These are phyloP conservation scores for Mus pahari DNA, from an alignment of 2,113 vertebrate species.

Conservation along the genomic window DNA sequence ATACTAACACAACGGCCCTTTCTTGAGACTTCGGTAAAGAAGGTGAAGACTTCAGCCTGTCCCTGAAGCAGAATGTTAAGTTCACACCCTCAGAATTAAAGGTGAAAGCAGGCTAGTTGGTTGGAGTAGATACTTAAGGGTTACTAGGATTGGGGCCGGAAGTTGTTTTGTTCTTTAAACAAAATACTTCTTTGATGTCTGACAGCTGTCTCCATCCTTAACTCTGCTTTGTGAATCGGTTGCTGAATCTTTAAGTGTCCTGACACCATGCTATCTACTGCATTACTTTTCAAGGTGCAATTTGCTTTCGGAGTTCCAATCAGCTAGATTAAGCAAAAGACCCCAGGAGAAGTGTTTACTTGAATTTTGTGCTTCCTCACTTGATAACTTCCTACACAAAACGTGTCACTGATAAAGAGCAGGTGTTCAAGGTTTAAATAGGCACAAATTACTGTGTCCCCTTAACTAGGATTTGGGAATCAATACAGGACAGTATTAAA, in stretches of 20 bases:
- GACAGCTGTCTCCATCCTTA: conserved; percentile 52
- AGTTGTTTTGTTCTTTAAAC: conserved; percentile 67
- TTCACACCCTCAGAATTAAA: background rate
- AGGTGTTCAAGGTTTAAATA: conserved; percentile 61
- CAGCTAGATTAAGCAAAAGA: conserved; percentile 51
- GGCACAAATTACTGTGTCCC: conserved; percentile 73
- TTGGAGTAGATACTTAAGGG: conserved; percentile 30
- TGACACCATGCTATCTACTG: conserved; percentile 44
- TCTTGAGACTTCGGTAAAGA: conserved; percentile 71
- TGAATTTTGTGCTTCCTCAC: conserved; percentile 73
- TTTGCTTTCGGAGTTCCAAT: conserved; percentile 81
- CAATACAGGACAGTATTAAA: conserved; percentile 73
- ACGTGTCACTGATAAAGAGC: conserved; percentile 68
- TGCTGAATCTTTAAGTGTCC: conserved; percentile 18
- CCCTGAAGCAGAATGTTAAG: conserved; percentile 36
- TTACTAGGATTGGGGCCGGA: conserved; percentile 61
- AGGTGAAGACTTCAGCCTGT: conserved; percentile 62
- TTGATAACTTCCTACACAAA: conserved; percentile 58
- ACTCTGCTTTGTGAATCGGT: conserved; percentile 54
- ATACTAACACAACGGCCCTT: conserved; percentile 71
- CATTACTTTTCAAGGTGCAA: conserved; percentile 80
- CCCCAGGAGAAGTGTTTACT: conserved; percentile 64
- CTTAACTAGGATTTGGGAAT: conserved; percentile 75
- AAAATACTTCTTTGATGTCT: conserved; percentile 44
- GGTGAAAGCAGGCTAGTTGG: background rate